Base-by-base conservation (phyloP, 1,140 invertebrate species). In the Campoletis sonorensis region DNA sequence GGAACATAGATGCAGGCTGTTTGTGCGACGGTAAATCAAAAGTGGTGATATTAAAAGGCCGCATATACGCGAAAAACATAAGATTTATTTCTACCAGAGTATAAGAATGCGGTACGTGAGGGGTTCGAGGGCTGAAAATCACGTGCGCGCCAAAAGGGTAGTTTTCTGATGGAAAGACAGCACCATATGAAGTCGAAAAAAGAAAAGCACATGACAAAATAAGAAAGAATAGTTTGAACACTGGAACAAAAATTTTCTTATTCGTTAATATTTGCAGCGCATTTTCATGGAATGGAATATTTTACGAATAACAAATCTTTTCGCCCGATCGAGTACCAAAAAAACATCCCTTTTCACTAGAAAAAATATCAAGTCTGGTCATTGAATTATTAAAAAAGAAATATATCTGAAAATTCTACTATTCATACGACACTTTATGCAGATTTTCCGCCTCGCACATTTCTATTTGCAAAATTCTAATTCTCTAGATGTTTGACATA, bases 41-140 rank as follows among this genome's bases (percentile, higher is more conserved):
- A 79, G 83, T 84, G 88, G 87, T 90, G 90, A 90, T 91, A 91
- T 91, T 91, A 91, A 91, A 90, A 91, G 89, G 87, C 89, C 90
- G 88, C 89, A 89, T 91, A 90, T 91, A 91, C 88, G 87, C 87
- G 90, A 91, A 90, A 75, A 90, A 91, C 85, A 85, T 86, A 90
- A 90, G 89, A 90, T 91, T 91, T 90, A 91, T 90, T 88, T 90
- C 85, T 85, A 58, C 67, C n/a, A n/a, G 37, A 58, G 83, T 84
- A 83, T 84, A 84, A 80, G 84, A 82, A 54, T 40, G n/a, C 37
- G 37, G 45, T 27, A 67, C 45, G 45, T 54, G 72, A 16, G 49
- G 67, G 58, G 45, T 26, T 64, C 21, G 37, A 40, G 58, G 77
- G 58, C 61, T 26, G 76, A 58, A 64, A 64, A 27, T 71, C 70